phyloP scores from a whole-genome alignment of 2,888 invertebrate genomes.

The Parnassius glacialis region DNA sequence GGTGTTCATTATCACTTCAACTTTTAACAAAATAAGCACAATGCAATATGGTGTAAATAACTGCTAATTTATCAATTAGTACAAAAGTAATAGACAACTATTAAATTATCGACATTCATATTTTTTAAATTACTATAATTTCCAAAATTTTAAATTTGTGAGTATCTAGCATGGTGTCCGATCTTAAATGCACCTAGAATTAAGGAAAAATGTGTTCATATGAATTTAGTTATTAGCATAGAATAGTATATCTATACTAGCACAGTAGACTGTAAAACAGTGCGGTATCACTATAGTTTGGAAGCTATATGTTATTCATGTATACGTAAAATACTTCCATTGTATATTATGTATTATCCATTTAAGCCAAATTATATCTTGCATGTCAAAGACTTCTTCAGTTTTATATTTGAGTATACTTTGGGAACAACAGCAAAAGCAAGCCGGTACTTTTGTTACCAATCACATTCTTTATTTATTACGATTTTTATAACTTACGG shows the following conservation, averaged over 20 bases:
- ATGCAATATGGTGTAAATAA: constrained; percentile 18
- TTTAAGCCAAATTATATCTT: constrained; percentile 6
- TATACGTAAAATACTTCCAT: constrained; percentile 14
- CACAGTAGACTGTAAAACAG: constrained; percentile 73
- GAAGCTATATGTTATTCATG: constrained; percentile 17
- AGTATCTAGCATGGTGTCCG: constrained; percentile 60
- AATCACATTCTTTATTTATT: constrained; percentile 10
- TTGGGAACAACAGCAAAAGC: constrained; percentile 6
- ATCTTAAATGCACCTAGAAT: constrained; percentile 63
- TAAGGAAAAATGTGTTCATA: constrained; percentile 80
- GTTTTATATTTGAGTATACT: constrained; percentile 10
- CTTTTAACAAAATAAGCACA: constrained; percentile 15
- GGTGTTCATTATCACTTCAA: constrained; percentile 16
- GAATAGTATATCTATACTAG: constrained; percentile 55
- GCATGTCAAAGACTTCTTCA: background rate
- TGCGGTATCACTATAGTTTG: constrained; percentile 49
- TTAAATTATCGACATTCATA: constrained; percentile 12
- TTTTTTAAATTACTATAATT: constrained; percentile 23
- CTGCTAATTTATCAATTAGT: constrained; percentile 22
- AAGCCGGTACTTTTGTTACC: constrained; percentile 11
- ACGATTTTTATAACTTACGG: background rate
- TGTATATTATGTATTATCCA: constrained; percentile 10
- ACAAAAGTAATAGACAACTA: constrained; percentile 19
- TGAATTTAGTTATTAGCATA: constrained; percentile 73
- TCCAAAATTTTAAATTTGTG: constrained; percentile 36